phyloP scores from a whole-genome alignment of 2,113 vertebrate species.

The Xenopus borealis region DNA sequence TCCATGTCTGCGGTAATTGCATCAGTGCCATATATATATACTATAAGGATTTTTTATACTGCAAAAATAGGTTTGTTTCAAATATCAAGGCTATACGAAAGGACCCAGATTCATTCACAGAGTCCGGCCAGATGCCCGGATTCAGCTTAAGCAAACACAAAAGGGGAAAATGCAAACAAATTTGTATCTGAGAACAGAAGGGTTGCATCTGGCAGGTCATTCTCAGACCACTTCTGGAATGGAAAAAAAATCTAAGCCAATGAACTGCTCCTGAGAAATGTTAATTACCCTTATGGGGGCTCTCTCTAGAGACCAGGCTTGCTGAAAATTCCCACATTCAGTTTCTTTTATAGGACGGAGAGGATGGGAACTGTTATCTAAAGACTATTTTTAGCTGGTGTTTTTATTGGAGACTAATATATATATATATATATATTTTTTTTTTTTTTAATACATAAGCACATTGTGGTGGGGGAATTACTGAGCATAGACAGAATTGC shows the following conservation, averaged over 20 bases:
- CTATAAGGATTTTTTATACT: neutral
- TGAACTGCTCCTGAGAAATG: conserved; percentile 55
- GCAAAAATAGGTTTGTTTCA: neutral
- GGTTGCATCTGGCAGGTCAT: neutral
- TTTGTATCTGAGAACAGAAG: conserved; percentile 38
- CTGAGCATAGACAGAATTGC: neutral
- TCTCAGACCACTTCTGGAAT: conserved; percentile 40
- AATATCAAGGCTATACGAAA: neutral
- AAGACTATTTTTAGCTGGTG: neutral
- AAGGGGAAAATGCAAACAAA: conserved; percentile 51
- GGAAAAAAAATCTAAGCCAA: conserved; percentile 43
- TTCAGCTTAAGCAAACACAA: conserved; percentile 45
- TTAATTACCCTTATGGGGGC: conserved; percentile 31
- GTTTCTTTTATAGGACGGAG: conserved; percentile 26
- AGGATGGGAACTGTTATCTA: neutral
- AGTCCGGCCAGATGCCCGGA: conserved; percentile 27
- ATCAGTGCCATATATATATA: too few relatives aligned
- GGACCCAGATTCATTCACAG: conserved; percentile 45
- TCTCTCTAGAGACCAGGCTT: conserved; percentile 44
- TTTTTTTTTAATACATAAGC: too few relatives aligned
- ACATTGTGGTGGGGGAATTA: too few relatives aligned
- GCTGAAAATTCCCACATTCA: conserved; percentile 42
- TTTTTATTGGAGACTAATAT: neutral
- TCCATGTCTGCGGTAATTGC: too few relatives aligned
- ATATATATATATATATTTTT: too few relatives aligned